Evolutionary conservation across 2,113 vertebrate species (phyloP), one percentile per base, ranked within the genome.

Genomic region (Sceloporus tristichus): DNA sequence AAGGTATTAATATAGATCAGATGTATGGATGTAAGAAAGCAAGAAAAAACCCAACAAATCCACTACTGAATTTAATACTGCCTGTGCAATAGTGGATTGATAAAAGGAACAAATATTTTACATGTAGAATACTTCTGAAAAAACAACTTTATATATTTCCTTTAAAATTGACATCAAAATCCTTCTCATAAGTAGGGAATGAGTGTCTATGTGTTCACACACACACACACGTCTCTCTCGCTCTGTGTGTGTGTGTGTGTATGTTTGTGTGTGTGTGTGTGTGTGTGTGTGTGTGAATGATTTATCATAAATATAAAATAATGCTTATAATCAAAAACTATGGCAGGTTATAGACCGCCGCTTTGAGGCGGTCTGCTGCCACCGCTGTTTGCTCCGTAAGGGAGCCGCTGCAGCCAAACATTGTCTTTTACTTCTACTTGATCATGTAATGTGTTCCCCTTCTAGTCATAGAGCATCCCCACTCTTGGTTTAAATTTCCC

Each of bases 31-130:
- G 0, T 65, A 66, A 42, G 34, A 2, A 1, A 1, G 2, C 21
- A 25, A n/a, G 19, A 53, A 34, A 81, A 66, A 84, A 71, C 23
- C 13, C 9, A 1, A 76, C 1, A 87, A 85, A 8, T 0, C n/a
- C 75, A 84, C 83, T 21, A 77, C 4, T 86, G 2, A 40, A 80
- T 89, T 54, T 82, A 73, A 85, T 2, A 23, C 5, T n/a, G 27
- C 68, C 14, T 38, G 54, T 42, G 59, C 19, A 54, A 53, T 68
- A 14, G 0, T 79, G 2, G 5, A 79, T 71, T 59, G 85, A 91
- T 86, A 82, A 91, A 91, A 85, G 0, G 2, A 84, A 87, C 79
- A 2, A 21, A 38, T 84, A 25, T 83, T 86, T 85, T 85, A 9
- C 73, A 21, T 54, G 77, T 80, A 8, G 3, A 71, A 85, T 27